Evolutionary conservation across 1,140 invertebrate genomes (phyloP), one percentile per base, ranked within the genome.

Genomic region (Brachionus rotundiformis): DNA sequence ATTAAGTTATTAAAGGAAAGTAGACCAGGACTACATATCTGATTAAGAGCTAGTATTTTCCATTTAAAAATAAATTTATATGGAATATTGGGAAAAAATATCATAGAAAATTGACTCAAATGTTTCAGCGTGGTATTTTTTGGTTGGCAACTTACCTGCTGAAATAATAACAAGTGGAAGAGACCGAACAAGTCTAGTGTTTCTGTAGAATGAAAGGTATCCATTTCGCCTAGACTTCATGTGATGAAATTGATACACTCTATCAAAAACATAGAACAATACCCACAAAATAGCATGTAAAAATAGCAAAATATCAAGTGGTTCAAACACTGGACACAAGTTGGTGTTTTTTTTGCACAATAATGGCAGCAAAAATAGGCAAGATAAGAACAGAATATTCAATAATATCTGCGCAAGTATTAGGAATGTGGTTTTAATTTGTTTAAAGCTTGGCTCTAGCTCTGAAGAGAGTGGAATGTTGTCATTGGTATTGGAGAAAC

Each of bases 211-310:
- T 3, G 23, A 19, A 2, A 73, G 25, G 36, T 73, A 73, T 44
- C 68, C 68, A 44, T 73, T 41, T 73, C 68, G 16, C 44, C 68
- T 73, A 5, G 68, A 73, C 13, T 73, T 73, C 68, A 73, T 73
- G 19, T 73, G 68, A 44, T 73, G 68, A 73, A 19, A 73, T 8
- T 73, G 68, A 25, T 47, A 73, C 3, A 73, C 23, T 44, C 68
- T 41, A 27, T 73, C 68, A 44, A 73, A 47, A 7, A 47, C 10
- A 4, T 44, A 73, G 13, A 44, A 44, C 10, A 73, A 8, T 23
- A 73, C 11, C 68, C 68, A 73, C 25, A 25, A 44, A 11, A 13
- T 23, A 27, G 68, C 68, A 27, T 73, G 68, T 10, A 73, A 25
- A 44, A 73, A 73, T 19, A 44, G n/a, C 19, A 44, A 23, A 23